Conservation (phyloP, 2,888 invertebrate genomes). For the Diaperis boleti region DNA sequence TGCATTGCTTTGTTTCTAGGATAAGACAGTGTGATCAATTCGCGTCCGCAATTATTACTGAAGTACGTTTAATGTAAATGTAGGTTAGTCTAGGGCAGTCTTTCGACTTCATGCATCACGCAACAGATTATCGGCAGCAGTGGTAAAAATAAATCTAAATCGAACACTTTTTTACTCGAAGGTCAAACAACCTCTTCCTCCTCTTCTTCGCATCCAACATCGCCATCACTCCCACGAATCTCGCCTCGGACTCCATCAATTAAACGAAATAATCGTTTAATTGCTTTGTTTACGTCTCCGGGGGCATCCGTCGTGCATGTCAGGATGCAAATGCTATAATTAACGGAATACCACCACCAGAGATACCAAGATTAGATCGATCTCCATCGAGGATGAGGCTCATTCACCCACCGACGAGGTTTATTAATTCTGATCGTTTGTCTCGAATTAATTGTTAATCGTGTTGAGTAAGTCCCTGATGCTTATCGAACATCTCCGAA, state of each 20-base stretch:
- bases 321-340: conserved; percentile 41
- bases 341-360: conserved; percentile 37
- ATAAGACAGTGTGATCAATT: too few species aligned
- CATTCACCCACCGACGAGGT: too few species aligned
- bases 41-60: too few species aligned
- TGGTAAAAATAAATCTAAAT: too few species aligned
- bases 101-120: too few species aligned
- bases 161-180: too few species aligned
- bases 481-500: conserved; percentile 51
- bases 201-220: too few species aligned
- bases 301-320: conserved; percentile 43
- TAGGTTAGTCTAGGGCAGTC: too few species aligned
- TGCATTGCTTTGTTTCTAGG: too few species aligned
- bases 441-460: conserved; percentile 56
- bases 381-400: neutral
- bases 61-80: too few species aligned
- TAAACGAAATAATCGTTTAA: conserved; percentile 60
- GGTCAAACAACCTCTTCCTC: too few species aligned
- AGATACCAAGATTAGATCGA: conserved; percentile 25
- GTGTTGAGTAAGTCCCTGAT: conserved; percentile 47
- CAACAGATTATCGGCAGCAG: too few species aligned
- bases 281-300: conserved; percentile 59
- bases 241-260: conserved; percentile 50
- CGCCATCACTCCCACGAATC: conserved; percentile 23
- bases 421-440: conserved; percentile 53